Evolutionary conservation across 2,888 invertebrate species (phyloP).

Genomic region (Caenorhabditis angaria): DNA sequence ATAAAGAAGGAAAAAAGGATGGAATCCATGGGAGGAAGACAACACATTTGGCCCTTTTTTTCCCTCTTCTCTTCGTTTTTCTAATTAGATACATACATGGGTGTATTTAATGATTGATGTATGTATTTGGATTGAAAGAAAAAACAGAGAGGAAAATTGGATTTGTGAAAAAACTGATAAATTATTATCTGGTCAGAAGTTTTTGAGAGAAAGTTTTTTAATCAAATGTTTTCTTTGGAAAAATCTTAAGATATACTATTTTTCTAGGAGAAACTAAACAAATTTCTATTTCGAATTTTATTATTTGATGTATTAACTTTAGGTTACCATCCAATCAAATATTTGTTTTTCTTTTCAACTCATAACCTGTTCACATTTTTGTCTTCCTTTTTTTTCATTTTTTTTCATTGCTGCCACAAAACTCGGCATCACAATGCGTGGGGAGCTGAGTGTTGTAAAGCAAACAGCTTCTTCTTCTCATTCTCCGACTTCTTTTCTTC

Average conservation of each 20-base stretch:
- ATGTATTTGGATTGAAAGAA: background rate
- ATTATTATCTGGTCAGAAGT: background rate
- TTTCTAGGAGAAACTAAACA: too few species aligned
- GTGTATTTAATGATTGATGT: slow-evolving; percentile 1
- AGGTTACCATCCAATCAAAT: background rate
- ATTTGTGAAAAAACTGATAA: background rate
- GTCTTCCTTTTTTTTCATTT: background rate
- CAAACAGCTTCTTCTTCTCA: slow-evolving; percentile 28
- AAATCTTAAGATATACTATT: background rate
- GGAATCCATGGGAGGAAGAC: background rate
- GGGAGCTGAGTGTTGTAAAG: slow-evolving; percentile 33
- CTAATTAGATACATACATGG: slow-evolving; percentile 1
- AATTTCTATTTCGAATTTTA: background rate
- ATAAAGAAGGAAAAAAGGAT: background rate
- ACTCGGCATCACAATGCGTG: background rate
- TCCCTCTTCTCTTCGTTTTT: background rate
- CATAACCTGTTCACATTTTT: background rate
- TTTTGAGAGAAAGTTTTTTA: background rate
- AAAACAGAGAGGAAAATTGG: background rate
- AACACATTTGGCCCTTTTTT: background rate
- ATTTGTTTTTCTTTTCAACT: background rate
- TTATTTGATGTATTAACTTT: background rate
- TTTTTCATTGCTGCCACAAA: background rate
- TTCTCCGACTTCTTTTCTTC: background rate
- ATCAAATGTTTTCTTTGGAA: background rate